A percentile compares a stretch with the other conserved stretches of the same genome.
Conservation (phyloP, 2,888 invertebrate genomes). For the Beris morrisii region DNA sequence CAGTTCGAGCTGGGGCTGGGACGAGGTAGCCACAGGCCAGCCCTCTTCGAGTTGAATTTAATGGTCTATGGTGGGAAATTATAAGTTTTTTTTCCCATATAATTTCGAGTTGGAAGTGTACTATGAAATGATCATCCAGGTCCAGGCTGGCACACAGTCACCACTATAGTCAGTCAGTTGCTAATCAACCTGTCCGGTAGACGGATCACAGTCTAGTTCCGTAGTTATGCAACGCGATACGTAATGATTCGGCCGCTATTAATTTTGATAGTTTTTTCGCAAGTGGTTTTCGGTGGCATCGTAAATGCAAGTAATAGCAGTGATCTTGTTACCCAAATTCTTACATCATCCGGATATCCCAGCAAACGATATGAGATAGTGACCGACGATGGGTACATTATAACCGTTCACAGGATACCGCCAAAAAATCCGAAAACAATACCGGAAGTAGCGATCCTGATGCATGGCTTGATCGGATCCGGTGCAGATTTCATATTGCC, state of each 20-base stretch:
- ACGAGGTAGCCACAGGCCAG: too few relatives aligned
- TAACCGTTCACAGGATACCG: conserved; percentile 50
- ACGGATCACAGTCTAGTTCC: not conserved
- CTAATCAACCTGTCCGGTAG: conserved; percentile 19
- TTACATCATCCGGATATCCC: conserved; percentile 43
- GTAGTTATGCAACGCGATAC: not conserved
- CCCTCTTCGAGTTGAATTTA: too few relatives aligned
- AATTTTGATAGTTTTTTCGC: conserved; percentile 20
- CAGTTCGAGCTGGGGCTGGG: too few relatives aligned
- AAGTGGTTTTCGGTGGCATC: conserved; percentile 2
- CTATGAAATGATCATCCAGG: conserved; percentile 17
- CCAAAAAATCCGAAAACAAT: conserved; percentile 43
- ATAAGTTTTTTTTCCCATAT: not conserved
- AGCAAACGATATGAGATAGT: conserved; percentile 46
- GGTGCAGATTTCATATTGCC: conserved; percentile 48
- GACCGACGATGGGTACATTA: conserved; percentile 48
- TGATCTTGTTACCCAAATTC: conserved; percentile 47
- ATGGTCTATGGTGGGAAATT: conserved; percentile 17
- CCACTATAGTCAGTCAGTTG: conserved; percentile 7
- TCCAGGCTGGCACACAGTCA: not conserved
- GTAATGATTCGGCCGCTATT: conserved; percentile 17
- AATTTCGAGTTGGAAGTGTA: not conserved
- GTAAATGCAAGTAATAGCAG: not conserved
- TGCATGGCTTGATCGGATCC: conserved; percentile 48
- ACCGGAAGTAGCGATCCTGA: conserved; percentile 48